Evolutionary conservation across 2,113 vertebrate genomes (phyloP).

Genomic region (Ictidomys tridecemlineatus): DNA sequence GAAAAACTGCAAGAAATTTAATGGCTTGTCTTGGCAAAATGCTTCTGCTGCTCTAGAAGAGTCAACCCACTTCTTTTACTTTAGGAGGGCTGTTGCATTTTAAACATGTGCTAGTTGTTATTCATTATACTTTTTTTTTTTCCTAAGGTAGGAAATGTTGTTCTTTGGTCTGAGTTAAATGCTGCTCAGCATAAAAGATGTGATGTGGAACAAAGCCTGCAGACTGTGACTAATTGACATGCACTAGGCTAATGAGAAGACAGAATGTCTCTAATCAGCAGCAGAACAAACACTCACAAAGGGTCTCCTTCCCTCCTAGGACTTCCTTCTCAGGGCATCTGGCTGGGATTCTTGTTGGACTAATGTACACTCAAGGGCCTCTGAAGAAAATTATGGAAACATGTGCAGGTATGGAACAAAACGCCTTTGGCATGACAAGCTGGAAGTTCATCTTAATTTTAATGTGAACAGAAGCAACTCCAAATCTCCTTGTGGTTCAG

Average conservation of each 20-base stretch:
- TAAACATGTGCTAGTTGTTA: slow-evolving; percentile 25
- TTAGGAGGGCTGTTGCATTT: background rate
- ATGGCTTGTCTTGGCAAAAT: background rate
- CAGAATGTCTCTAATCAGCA: background rate
- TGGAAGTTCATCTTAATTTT: slow-evolving; percentile 28
- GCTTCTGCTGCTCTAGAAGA: background rate
- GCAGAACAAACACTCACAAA: slow-evolving; percentile 54
- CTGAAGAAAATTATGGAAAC: slow-evolving; percentile 91
- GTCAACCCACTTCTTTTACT: background rate
- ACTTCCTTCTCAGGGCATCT: slow-evolving; percentile 96
- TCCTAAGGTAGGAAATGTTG: slow-evolving; percentile 41
- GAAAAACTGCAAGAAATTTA: background rate
- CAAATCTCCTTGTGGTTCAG: background rate
- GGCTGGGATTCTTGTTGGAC: slow-evolving; percentile 95
- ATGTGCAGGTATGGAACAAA: slow-evolving; percentile 89
- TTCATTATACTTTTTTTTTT: background rate
- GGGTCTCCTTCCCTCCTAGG: slow-evolving; percentile 85
- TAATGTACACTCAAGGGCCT: slow-evolving; percentile 94
- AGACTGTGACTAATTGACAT: slow-evolving; percentile 40
- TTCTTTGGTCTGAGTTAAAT: slow-evolving; percentile 54
- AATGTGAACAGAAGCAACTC: background rate
- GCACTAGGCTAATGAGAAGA: slow-evolving; percentile 35
- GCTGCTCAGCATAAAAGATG: background rate
- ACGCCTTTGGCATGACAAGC: background rate
- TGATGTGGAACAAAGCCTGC: slow-evolving; percentile 27